Evolutionary conservation across 2,888 invertebrate genomes (phyloP), one percentile per base, ranked within the genome.

Genomic region (Odontothrips loti): DNA sequence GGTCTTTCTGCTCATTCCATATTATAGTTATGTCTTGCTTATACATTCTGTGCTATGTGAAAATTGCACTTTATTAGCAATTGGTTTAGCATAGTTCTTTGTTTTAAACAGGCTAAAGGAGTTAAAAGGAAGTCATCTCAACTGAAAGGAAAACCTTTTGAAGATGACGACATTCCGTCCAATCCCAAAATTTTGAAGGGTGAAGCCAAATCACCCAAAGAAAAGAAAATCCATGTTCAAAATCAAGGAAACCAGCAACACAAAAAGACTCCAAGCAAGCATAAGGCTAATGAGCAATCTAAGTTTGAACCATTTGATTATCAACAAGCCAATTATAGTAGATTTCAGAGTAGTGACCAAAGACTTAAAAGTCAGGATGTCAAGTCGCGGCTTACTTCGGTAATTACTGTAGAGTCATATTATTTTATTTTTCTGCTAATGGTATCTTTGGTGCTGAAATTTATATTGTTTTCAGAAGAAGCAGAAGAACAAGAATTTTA

Each of bases 281-380:
- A 58, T 0, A 58, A n/a, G 20, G 8, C 58, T 17, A 75, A 27
- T 75, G 68, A 10, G 1, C 27, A n/a, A 75, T 75, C 68, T 9
- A 75, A 27, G 27, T 75, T 75, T 75, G 68, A 75, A 75, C 68
- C 68, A 23, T 75, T 75, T 75, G 68, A 75, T 12, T 75, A 75
- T 27, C 23, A 75, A 27, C 68, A 75, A 75, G 68, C 68, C 12
- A 75, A 75, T 27, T 75, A 75, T 10, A 75, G 23, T 27, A 75
- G 27, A 75, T 75, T 75, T 27, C 68, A 75, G 12, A 75, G 27
- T 27, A 27, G 68, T 12, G 27, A 75, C 23, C 23, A 27, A 27
- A 75, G 27, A 10, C 23, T 27, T 0, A 75, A 75, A 75, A 75
- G 27, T 27, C 68, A 75, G 68, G 68, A 75, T 27, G 68, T 75